Conservation (phyloP, 2,888 invertebrate genomes). For the Campopleginae sp. region DNA sequence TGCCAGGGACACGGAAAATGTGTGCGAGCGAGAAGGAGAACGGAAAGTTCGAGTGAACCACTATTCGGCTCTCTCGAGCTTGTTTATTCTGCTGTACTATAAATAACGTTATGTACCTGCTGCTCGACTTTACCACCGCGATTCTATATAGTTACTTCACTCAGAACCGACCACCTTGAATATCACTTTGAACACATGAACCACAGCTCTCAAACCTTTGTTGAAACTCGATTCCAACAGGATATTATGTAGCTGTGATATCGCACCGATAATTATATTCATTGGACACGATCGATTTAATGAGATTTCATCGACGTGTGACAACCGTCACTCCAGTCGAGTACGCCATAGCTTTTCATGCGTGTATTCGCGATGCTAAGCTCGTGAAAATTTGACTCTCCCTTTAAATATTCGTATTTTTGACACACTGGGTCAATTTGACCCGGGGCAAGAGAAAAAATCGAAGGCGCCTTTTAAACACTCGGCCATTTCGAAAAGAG, state of each 20-base stretch:
- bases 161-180: neutral
- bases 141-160: constrained; percentile 2
- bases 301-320: neutral
- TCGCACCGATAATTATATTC: constrained; percentile 18
- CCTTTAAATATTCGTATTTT: neutral
- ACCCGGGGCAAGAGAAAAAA: neutral
- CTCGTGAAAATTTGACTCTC: neutral
- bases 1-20: constrained; percentile 15
- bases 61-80: constrained; percentile 36
- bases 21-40: neutral
- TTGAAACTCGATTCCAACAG: constrained; percentile 22
- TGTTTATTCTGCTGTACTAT: constrained; percentile 60
- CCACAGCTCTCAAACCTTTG: constrained; percentile 6
- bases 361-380: neutral
- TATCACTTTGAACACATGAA: constrained; percentile 21
- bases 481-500: too few relatives aligned
- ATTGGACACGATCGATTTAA: constrained; percentile 12
- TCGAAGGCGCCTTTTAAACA: too few relatives aligned
- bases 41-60: constrained; percentile 10
- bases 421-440: neutral
- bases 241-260: constrained; percentile 23
- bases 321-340: neutral
- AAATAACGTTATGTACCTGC: constrained; percentile 51
- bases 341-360: neutral
- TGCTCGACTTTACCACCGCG: constrained; percentile 39